Conservation (phyloP, 2,113 vertebrate species). For the Erythrocercus mccallii region DNA sequence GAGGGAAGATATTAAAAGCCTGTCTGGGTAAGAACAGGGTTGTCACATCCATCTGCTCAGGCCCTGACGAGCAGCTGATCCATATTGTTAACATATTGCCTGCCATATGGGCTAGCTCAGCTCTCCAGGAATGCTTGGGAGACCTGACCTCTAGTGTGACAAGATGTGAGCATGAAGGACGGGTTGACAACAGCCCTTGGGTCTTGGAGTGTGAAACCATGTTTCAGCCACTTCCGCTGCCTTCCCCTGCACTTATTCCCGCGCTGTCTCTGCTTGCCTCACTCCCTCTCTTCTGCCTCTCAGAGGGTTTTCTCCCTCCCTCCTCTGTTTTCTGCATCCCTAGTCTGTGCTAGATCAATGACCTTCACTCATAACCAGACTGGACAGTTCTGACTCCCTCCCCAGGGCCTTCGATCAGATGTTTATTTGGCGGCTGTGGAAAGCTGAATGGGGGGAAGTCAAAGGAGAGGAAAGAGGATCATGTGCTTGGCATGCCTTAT, state of each 20-base stretch:
- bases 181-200: constrained; percentile 62
- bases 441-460: constrained; percentile 21
- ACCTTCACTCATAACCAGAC: constrained; percentile 78
- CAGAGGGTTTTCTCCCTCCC: constrained; percentile 32
- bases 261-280: neutral
- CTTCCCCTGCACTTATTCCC: neutral
- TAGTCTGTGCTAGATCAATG: constrained; percentile 74
- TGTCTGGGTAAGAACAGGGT: constrained; percentile 69
- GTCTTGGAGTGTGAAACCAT: constrained; percentile 61
- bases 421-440: constrained; percentile 57
- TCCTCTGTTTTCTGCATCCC: constrained; percentile 48
- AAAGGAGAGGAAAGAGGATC: neutral
- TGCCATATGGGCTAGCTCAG: constrained; percentile 74
- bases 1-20: constrained; percentile 76
- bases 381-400: constrained; percentile 76
- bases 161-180: constrained; percentile 70
- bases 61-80: constrained; percentile 67
- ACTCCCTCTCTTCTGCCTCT: neutral
- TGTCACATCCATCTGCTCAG: constrained; percentile 69
- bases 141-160: constrained; percentile 72
- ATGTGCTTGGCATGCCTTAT: neutral
- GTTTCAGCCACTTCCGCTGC: constrained; percentile 54
- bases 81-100: constrained; percentile 71
- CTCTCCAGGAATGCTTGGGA: constrained; percentile 72
- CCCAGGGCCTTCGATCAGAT: constrained; percentile 73